Percentiles rank a stretch among this genome's conserved stretches.
Evolutionary conservation across 2,113 vertebrate species (phyloP).

Genomic region (Bagarius yarrelli): DNA sequence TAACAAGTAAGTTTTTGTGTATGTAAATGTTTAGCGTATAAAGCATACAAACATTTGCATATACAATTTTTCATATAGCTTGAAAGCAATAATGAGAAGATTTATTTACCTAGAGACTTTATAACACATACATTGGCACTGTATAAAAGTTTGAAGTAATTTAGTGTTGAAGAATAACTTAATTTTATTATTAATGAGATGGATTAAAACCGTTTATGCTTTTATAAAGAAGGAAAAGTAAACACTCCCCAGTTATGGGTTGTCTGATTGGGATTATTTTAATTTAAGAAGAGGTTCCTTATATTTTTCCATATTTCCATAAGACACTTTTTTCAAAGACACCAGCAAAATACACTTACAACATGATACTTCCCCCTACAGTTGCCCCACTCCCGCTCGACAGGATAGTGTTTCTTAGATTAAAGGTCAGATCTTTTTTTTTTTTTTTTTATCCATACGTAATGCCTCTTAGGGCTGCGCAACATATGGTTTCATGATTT

Average conservation of each 20-base stretch:
- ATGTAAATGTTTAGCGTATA: neutral
- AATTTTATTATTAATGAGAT: neutral
- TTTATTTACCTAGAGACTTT: neutral
- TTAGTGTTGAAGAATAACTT: neutral
- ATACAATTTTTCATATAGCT: neutral
- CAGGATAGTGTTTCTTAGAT: neutral
- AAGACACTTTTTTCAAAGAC: neutral
- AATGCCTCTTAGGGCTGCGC: neutral
- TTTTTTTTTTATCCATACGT: neutral
- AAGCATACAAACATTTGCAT: neutral
- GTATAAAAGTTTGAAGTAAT: neutral
- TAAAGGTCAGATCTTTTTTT: neutral
- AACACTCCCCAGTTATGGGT: neutral
- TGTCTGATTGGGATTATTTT: neutral
- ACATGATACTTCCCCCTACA: neutral
- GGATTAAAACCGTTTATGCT: neutral
- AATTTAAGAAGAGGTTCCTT: too few relatives aligned
- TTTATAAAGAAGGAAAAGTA: neutral
- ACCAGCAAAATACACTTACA: neutral
- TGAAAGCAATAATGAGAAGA: neutral
- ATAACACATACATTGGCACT: neutral
- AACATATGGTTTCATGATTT: too few relatives aligned
- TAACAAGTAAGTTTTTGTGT: slow-evolving; percentile 38
- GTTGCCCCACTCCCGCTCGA: neutral
- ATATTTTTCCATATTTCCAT: neutral